Evolutionary conservation across 2,888 invertebrate species (phyloP), one percentile per base, ranked within the genome.

Genomic region (Eupithecia vulgata): DNA sequence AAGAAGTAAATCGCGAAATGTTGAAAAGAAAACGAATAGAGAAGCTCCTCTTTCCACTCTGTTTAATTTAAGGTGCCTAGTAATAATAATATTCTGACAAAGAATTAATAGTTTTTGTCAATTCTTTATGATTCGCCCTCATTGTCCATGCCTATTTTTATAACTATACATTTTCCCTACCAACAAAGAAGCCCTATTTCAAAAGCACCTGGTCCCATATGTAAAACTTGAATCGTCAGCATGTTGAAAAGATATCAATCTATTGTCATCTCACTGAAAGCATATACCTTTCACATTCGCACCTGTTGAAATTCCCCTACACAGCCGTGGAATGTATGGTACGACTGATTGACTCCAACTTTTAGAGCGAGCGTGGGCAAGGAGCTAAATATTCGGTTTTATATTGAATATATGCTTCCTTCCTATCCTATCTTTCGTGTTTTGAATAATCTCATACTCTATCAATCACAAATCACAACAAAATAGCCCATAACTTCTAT

Each of bases 251-350:
- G 34, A 34, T 61, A 61, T 61, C 61, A 34, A 34, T 61, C 34
- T 61, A 61, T 61, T 61, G 61, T 61, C 34, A 34, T 34, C 15
- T 12, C 15, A 17, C 61, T 17, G 61, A 61, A 34, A 61, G 61
- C 59, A 30, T 15, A 30, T 15, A 30, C 25, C 25, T 12, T 57
- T 57, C 57, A 13, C 57, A 57, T 25, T 61, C 61, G 34, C 35
- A 64, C 61, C 61, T 61, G 61, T 61, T 61, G 61, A 34, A 17
- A 61, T 8, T 61, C 34, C 34, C 61, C 30, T 61, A 57, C 12
- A 13, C 57, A 57, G 12, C 5, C 25, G 25, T 25, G 21, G 52
- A 52, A 57, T 57, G 57, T 25, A 25, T 12, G 57, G 57, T 57
- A 61, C 34, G 30, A 1, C 30, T 61, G 61, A 34, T 17, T 34